Evolutionary conservation across 2,888 invertebrate species (phyloP).

Genomic region (Chymomyza fuscimana): DNA sequence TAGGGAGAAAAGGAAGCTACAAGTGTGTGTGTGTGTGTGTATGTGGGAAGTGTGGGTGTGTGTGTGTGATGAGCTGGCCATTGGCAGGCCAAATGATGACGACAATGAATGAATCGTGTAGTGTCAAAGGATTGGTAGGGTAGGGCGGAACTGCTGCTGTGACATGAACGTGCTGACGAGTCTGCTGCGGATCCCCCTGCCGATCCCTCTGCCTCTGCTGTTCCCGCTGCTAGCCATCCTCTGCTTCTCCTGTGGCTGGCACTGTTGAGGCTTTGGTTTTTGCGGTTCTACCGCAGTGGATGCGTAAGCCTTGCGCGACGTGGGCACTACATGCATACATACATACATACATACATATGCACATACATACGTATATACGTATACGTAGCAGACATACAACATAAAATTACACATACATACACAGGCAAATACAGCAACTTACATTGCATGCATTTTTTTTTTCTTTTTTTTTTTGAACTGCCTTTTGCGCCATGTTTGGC

Average conservation of each 20-base stretch:
- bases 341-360: background rate
- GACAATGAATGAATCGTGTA: constrained; percentile 54
- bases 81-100: constrained; percentile 52
- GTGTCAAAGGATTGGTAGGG: background rate
- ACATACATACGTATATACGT: background rate
- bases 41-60: background rate
- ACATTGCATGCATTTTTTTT: constrained; percentile 2
- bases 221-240: constrained; percentile 54
- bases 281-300: constrained; percentile 72
- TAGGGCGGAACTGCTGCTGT: background rate
- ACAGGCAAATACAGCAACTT: constrained; percentile 1
- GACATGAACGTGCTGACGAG: constrained; percentile 48
- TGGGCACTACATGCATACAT: background rate
- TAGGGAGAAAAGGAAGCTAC: background rate
- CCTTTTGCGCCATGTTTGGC: background rate
- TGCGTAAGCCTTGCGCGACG: constrained; percentile 33
- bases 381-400: background rate
- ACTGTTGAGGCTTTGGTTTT: constrained; percentile 75
- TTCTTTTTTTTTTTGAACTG: constrained; percentile 13
- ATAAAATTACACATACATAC: background rate
- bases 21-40: background rate
- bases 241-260: constrained; percentile 36
- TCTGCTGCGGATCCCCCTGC: constrained; percentile 51
- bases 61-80: constrained; percentile 16
- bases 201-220: constrained; percentile 55